phyloP scores from a whole-genome alignment of 1,140 invertebrate species.

The Polyergus mexicanus region DNA sequence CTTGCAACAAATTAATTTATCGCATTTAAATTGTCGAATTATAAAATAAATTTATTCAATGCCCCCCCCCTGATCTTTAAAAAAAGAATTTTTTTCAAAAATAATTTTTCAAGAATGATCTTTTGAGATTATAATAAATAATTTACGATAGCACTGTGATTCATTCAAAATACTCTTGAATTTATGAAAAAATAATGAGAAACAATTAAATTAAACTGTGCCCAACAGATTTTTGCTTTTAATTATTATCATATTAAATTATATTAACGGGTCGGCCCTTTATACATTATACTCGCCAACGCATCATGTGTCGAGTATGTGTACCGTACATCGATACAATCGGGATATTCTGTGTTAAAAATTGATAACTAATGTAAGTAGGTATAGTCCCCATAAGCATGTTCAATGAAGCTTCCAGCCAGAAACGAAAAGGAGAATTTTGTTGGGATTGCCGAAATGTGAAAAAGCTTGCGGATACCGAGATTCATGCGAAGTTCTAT shows the following conservation, averaged over 20 bases:
- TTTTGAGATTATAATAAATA: background rate
- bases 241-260: too few relatives aligned
- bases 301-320: slow-evolving; percentile 49
- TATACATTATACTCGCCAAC: slow-evolving; percentile 47
- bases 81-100: background rate
- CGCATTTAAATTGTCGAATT: slow-evolving; percentile 11
- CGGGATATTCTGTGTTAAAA: slow-evolving; percentile 70
- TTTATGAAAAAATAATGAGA: background rate
- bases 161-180: background rate
- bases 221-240: background rate
- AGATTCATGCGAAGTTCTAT: slow-evolving; percentile 54
- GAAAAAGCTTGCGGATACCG: slow-evolving; percentile 77
- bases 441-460: slow-evolving; percentile 55
- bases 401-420: slow-evolving; percentile 75
- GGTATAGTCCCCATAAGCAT: slow-evolving; percentile 77
- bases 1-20: slow-evolving; percentile 3
- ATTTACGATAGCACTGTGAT: background rate
- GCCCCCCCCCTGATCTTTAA: background rate
- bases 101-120: slow-evolving; percentile 4
- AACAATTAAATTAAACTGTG: background rate
- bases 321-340: slow-evolving; percentile 54
- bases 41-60: background rate
- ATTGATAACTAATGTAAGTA: slow-evolving; percentile 63
- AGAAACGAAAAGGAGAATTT: slow-evolving; percentile 73
- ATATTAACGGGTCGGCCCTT: slow-evolving; percentile 7